Base-by-base conservation (phyloP, 2,888 invertebrate genomes). In the Apeira syringaria region DNA sequence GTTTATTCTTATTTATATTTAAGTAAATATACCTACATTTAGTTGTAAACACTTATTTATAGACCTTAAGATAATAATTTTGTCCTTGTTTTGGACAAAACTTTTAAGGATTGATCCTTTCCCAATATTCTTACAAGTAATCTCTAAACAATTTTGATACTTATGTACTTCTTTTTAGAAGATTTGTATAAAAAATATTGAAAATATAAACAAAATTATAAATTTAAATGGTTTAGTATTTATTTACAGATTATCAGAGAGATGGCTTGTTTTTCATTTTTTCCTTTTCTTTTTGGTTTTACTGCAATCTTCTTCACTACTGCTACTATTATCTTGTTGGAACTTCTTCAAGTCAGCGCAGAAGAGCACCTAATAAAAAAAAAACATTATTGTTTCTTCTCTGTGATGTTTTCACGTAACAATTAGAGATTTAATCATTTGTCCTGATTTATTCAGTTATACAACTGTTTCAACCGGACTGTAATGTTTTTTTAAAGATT, bases 261-360 rank as follows among this genome's bases (percentile, higher is more conserved):
- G 9, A 10, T 11, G 20, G 7, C 20, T 6, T 20, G 20, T 18
- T 7, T 25, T 40, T 62, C 44, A 56, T 18, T 68, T 72, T 62
- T 66, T 77, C 48, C 64, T 64, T 56, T 67, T 82, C 52, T 64
- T 75, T 38, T 70, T 80, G 15, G 73, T 93, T 44, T 70, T 75
- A 6, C 54, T 51, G 30, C 54, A 56, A 18, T 63, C 60, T 11
- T 54, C 51, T 20, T 42, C 47, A 1, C 55, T 46, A 1, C 38
- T 54, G 8, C n/a, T n/a, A n/a, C n/a, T n/a, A n/a, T 65, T 64
- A 8, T 58, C 65, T 24, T 83, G 69, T 87, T 94, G 91, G 74
- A 96, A 93, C 80, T 93, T 92, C 82, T 94, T 93, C 42, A 96
- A 80, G 72, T 96, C 95, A n/a, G 95, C 94, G 76, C 95, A 94